Evolutionary conservation across 2,797 vertebrate genomes (phyloP).

Genomic region (Molossus alvarezi): DNA sequence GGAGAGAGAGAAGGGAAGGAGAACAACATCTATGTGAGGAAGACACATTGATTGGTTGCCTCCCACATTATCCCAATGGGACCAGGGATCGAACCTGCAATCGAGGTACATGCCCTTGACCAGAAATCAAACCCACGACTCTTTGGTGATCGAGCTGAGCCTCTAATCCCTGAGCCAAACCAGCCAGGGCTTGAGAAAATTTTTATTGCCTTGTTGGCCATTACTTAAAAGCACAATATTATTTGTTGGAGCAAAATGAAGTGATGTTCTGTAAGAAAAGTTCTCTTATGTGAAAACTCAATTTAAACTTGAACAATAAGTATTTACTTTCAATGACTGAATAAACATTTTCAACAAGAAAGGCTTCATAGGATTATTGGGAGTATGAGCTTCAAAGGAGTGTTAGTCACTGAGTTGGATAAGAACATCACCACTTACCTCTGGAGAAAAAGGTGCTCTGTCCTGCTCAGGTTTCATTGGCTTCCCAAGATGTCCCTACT

Average conservation of each 20-base stretch:
- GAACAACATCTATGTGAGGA: too few relatives aligned
- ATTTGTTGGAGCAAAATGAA: conserved; percentile 43
- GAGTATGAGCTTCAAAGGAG: neutral
- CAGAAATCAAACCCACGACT: too few relatives aligned
- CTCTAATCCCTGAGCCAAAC: too few relatives aligned
- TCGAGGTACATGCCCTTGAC: too few relatives aligned
- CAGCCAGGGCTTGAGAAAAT: neutral
- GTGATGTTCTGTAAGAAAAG: neutral
- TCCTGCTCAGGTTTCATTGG: neutral
- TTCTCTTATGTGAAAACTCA: neutral
- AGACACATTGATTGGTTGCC: too few relatives aligned
- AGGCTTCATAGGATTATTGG: neutral
- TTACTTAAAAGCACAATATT: conserved; percentile 28
- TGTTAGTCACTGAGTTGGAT: neutral
- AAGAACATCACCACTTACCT: neutral
- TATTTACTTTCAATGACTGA: conserved; percentile 39
- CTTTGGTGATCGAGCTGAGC: too few relatives aligned
- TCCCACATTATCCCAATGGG: too few relatives aligned
- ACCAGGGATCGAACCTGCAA: too few relatives aligned
- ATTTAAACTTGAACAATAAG: conserved; percentile 15
- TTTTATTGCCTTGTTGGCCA: neutral
- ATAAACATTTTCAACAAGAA: conserved; percentile 49
- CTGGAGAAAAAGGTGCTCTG: neutral
- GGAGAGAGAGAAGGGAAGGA: too few relatives aligned
- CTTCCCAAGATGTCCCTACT: neutral